A percentile compares a stretch with the other conserved stretches of the same genome.
phyloP scores from a whole-genome alignment of 2,888 invertebrate genomes.

The Nemotelus nigrinus region DNA sequence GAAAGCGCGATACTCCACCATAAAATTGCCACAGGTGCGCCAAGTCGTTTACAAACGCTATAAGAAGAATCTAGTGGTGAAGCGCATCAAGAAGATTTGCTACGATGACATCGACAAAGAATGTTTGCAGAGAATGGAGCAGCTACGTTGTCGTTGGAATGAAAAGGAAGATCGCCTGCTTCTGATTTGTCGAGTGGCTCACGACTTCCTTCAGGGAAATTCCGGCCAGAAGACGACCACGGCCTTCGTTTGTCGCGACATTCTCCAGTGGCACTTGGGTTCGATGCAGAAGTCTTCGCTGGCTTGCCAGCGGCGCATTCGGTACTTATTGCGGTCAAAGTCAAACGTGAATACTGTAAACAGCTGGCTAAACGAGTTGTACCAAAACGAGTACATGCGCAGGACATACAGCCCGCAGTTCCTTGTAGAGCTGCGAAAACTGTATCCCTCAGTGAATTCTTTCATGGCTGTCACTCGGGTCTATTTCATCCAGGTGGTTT shows the following conservation, averaged over 20 bases:
- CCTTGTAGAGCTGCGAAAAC: slow-evolving; percentile 59
- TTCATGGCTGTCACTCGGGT: slow-evolving; percentile 58
- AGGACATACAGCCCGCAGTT: slow-evolving; percentile 64
- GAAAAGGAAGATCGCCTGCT: slow-evolving; percentile 75
- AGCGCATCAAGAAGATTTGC: slow-evolving; percentile 50
- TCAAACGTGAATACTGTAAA: slow-evolving; percentile 70
- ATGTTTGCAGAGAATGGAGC: slow-evolving; percentile 72
- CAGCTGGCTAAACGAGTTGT: slow-evolving; percentile 71
- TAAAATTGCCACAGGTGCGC: slow-evolving; percentile 20
- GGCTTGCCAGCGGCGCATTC: slow-evolving; percentile 73
- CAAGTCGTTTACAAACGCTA: slow-evolving; percentile 24
- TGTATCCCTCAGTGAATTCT: slow-evolving; percentile 58
- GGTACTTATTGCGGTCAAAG: slow-evolving; percentile 71
- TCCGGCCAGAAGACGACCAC: neutral
- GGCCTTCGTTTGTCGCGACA: slow-evolving; percentile 66
- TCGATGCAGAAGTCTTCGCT: slow-evolving; percentile 75
- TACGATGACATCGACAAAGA: slow-evolving; percentile 74
- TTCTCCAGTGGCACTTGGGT: slow-evolving; percentile 66
- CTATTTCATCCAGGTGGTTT: slow-evolving; percentile 61
- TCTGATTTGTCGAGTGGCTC: slow-evolving; percentile 73
- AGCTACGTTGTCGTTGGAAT: slow-evolving; percentile 72
- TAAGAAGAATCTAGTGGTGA: slow-evolving; percentile 37
- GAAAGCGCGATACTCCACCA: neutral
- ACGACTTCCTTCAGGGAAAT: slow-evolving; percentile 52
- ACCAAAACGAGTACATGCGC: slow-evolving; percentile 68